Percentiles rank a stretch among this genome's conserved stretches.
phyloP scores from a whole-genome alignment of 1,140 invertebrate species.

The Andricus grossulariae region DNA sequence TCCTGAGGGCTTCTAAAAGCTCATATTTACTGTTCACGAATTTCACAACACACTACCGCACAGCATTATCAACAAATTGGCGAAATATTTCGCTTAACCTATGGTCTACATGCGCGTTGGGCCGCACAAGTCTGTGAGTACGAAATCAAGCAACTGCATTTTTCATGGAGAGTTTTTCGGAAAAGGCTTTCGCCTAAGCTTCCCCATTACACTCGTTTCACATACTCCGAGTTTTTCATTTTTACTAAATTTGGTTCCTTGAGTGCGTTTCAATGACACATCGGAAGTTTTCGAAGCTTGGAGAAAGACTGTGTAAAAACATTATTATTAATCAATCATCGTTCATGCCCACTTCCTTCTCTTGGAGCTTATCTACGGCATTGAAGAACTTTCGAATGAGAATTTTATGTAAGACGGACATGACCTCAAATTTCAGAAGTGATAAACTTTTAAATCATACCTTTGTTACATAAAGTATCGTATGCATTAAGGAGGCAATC shows the following conservation, averaged over 20 bases:
- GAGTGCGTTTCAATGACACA: constrained; percentile 47
- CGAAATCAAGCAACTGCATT: too few relatives aligned
- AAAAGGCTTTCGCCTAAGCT: too few relatives aligned
- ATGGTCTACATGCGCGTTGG: not conserved
- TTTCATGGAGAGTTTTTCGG: too few relatives aligned
- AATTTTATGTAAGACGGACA: too few relatives aligned
- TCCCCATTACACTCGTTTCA: not conserved
- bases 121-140: not conserved
- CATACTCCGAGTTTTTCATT: not conserved
- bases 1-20: not conserved
- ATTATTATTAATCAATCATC: constrained; percentile 46
- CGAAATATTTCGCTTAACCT: not conserved
- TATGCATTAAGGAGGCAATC: too few relatives aligned
- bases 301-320: constrained; percentile 39
- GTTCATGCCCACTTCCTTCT: too few relatives aligned
- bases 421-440: too few relatives aligned
- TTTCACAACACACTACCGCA: not conserved
- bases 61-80: not conserved
- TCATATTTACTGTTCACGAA: too few relatives aligned
- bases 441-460: too few relatives aligned
- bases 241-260: not conserved
- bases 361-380: too few relatives aligned
- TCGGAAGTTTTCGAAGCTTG: constrained; percentile 43
- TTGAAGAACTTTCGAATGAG: too few relatives aligned
- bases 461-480: too few relatives aligned